A percentile compares a stretch with the other conserved stretches of the same genome.
These are phyloP conservation scores for Neofelis nebulosa DNA, from an alignment of 2,113 vertebrate genomes.

Conservation along the genomic window DNA sequence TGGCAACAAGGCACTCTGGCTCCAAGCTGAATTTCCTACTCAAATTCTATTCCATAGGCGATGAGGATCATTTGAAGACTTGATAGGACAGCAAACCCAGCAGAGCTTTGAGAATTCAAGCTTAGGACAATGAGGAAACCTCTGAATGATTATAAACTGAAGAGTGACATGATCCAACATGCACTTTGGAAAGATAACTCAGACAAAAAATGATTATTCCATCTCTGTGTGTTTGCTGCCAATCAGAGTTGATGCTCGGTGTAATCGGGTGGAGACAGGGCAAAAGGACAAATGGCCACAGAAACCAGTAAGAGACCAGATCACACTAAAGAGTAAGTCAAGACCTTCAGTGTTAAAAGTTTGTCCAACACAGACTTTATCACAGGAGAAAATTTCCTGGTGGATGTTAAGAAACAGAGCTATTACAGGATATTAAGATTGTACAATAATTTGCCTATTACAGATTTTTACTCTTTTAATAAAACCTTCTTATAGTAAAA, in stretches of 20 bases:
- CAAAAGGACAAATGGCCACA: neutral
- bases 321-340: neutral
- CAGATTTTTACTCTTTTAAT: neutral
- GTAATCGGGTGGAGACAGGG: neutral
- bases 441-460: neutral
- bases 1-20: neutral
- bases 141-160: neutral
- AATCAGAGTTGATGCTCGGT: neutral
- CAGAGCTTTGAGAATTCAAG: neutral
- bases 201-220: neutral
- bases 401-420: neutral
- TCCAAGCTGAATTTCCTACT: neutral
- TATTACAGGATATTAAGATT: neutral
- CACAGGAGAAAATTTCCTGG: neutral
- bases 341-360: neutral
- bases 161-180: neutral
- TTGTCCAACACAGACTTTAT: neutral
- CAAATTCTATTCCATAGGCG: neutral
- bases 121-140: neutral
- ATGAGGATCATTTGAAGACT: neutral
- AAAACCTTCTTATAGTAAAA: slow-evolving; percentile 11
- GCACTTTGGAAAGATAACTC: neutral
- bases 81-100: neutral
- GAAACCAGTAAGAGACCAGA: neutral
- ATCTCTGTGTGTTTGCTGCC: neutral